Percentiles rank a stretch among this genome's conserved stretches.
Evolutionary conservation across 2,888 invertebrate genomes (phyloP).

Genomic region (Cosmorhoe ocellata): DNA sequence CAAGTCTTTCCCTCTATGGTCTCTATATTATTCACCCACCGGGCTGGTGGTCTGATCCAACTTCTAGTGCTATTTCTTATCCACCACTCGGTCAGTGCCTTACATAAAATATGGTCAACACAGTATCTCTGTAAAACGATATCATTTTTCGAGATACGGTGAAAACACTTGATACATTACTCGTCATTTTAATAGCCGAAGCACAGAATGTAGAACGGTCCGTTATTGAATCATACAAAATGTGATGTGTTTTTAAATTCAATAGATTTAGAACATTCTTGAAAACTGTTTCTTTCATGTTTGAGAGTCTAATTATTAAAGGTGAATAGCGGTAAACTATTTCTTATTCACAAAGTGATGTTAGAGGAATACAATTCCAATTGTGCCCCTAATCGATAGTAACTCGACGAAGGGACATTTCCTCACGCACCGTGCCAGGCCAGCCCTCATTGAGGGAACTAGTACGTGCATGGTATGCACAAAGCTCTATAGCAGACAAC

Average conservation of each 20-base stretch:
- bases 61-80: no score
- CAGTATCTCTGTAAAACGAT: constrained; percentile 45
- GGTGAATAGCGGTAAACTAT: constrained; percentile 3
- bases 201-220: constrained; percentile 25
- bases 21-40: no score
- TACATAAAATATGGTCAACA: constrained; percentile 34
- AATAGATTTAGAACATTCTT: no score
- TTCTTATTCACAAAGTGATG: constrained; percentile 16
- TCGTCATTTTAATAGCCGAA: constrained; percentile 16
- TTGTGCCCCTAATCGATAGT: constrained; percentile 45
- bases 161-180: constrained; percentile 10
- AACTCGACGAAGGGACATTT: constrained; percentile 50
- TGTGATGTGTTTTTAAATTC: no score
- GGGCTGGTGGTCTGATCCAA: no score
- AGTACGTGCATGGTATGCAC: constrained; percentile 62
- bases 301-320: constrained; percentile 10
- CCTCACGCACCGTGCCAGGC: constrained; percentile 56
- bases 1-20: no score
- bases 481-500: constrained; percentile 46
- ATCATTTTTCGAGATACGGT: constrained; percentile 34
- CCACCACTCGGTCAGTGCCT: no score
- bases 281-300: no score
- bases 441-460: constrained; percentile 58
- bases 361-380: constrained; percentile 17
- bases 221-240: constrained; percentile 30